Conservation (phyloP, 2,888 invertebrate species). For the Mythimna lalbum region DNA sequence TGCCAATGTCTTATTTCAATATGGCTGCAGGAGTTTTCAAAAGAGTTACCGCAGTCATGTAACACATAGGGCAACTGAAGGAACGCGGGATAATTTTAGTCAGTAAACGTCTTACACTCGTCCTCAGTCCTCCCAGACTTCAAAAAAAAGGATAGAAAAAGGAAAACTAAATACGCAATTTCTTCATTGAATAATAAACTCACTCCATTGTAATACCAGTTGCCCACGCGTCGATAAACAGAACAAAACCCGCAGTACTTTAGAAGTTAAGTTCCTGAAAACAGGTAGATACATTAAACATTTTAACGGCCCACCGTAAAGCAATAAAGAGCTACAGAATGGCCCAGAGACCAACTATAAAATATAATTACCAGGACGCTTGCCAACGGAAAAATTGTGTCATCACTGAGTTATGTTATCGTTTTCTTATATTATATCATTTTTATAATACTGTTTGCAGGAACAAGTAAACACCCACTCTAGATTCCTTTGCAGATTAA, state of each 20-base stretch:
- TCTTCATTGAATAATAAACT: background rate
- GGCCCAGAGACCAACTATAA: constrained; percentile 57
- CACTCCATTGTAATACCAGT: background rate
- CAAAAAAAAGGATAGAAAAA: too few relatives aligned
- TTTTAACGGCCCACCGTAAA: constrained; percentile 50
- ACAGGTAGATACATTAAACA: constrained; percentile 60
- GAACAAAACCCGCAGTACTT: constrained; percentile 34
- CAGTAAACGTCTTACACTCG: too few relatives aligned
- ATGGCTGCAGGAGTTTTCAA: too few relatives aligned
- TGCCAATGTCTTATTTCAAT: too few relatives aligned
- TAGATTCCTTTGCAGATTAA: background rate
- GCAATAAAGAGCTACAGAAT: constrained; percentile 54
- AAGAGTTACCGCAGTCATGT: too few relatives aligned
- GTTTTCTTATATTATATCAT: constrained; percentile 27
- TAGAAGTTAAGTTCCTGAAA: constrained; percentile 47
- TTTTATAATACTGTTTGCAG: constrained; percentile 19
- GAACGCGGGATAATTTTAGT: too few relatives aligned
- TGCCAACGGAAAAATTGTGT: constrained; percentile 50
- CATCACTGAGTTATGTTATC: constrained; percentile 35
- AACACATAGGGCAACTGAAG: too few relatives aligned
- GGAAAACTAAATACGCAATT: too few relatives aligned
- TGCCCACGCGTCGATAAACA: constrained; percentile 37
- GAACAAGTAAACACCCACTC: background rate
- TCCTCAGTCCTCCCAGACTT: too few relatives aligned
- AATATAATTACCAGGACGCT: constrained; percentile 56